Conservation (phyloP, 2,888 invertebrate genomes). For the Podabrus alpinus region DNA sequence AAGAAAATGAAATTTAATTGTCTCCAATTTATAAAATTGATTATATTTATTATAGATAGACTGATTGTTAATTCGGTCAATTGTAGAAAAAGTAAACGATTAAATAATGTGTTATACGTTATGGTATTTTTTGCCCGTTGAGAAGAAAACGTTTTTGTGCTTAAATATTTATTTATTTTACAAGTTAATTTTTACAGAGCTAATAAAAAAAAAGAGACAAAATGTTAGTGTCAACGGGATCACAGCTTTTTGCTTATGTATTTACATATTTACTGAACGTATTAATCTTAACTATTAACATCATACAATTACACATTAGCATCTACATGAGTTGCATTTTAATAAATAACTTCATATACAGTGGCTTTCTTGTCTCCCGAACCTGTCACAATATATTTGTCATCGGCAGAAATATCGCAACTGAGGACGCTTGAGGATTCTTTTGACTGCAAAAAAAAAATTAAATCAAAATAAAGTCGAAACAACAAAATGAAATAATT, state of each 20-base stretch:
- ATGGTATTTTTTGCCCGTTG: not conserved
- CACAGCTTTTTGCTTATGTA: constrained; percentile 28
- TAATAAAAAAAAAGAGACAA: constrained; percentile 27
- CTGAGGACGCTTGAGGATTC: constrained; percentile 97
- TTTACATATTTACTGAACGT: constrained; percentile 25
- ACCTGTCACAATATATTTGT: constrained; percentile 97
- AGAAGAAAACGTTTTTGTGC: constrained; percentile 3
- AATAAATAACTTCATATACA: constrained; percentile 94
- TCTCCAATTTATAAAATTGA: not conserved
- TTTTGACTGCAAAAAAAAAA: constrained; percentile 72
- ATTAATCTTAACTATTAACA: constrained; percentile 20
- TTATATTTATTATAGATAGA: not conserved
- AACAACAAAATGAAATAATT: not conserved
- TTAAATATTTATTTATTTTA: constrained; percentile 19
- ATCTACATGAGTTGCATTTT: constrained; percentile 39
- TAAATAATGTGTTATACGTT: not conserved
- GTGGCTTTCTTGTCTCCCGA: constrained; percentile 98
- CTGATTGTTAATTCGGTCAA: not conserved
- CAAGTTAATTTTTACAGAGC: constrained; percentile 20
- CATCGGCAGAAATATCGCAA: constrained; percentile 97
- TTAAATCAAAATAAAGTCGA: not conserved
- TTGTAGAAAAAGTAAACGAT: not conserved
- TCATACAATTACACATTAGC: constrained; percentile 6
- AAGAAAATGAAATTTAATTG: not conserved
- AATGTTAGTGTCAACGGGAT: constrained; percentile 30